Evolutionary conservation across 1,140 invertebrate genomes (phyloP).

Genomic region (Oedothorax gibbosus): DNA sequence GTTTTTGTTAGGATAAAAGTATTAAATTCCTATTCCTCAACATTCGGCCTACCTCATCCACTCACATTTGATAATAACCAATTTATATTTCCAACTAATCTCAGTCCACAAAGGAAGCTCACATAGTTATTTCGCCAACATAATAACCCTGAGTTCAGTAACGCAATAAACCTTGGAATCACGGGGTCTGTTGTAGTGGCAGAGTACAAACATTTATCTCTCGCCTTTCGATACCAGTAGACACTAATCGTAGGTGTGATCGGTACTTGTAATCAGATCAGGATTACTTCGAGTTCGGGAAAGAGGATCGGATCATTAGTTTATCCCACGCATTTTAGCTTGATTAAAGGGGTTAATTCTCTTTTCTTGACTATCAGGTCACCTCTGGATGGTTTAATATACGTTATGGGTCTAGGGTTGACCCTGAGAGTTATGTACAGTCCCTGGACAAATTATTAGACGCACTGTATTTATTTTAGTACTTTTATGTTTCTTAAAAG

Average conservation of each 20-base stretch:
- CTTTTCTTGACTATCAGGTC: too few relatives aligned
- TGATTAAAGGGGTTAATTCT: not conserved
- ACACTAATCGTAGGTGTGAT: constrained; percentile 32
- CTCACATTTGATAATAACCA: too few relatives aligned
- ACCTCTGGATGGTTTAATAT: too few relatives aligned
- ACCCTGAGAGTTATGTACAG: too few relatives aligned
- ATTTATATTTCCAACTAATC: too few relatives aligned
- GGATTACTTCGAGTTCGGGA: not conserved
- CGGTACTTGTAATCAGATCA: constrained; percentile 20
- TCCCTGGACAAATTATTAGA: too few relatives aligned
- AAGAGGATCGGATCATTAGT: constrained; percentile 7
- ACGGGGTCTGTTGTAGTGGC: constrained; percentile 12
- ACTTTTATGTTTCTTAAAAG: too few relatives aligned
- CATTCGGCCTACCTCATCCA: too few relatives aligned
- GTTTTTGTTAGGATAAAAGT: too few relatives aligned
- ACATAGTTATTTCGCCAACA: not conserved
- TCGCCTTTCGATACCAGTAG: not conserved
- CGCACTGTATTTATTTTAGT: too few relatives aligned
- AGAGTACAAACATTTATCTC: constrained; percentile 29
- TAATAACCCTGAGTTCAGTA: constrained; percentile 10
- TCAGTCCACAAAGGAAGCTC: not conserved
- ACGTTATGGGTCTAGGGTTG: too few relatives aligned
- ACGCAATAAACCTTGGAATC: constrained; percentile 10
- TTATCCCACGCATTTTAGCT: constrained; percentile 9
- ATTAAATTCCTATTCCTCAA: too few relatives aligned